Conservation (phyloP, 2,113 vertebrate species). For the Crotalus horridus region DNA sequence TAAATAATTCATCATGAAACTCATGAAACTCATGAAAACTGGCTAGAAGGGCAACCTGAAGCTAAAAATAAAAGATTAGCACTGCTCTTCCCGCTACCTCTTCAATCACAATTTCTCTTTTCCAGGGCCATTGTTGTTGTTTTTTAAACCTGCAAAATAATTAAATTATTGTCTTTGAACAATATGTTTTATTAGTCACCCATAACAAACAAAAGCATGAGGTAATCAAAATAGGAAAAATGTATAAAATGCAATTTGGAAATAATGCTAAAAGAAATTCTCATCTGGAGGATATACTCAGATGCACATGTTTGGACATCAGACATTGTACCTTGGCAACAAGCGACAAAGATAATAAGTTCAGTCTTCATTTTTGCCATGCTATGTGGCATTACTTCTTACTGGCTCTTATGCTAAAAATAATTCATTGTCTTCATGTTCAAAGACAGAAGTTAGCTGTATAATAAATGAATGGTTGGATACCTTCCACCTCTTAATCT, state of each 20-base stretch:
- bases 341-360: slow-evolving; percentile 8
- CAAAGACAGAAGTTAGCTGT: neutral
- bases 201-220: neutral
- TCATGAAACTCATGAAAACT: neutral
- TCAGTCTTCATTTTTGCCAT: slow-evolving; percentile 13
- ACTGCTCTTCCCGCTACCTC: neutral
- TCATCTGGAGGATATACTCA: neutral
- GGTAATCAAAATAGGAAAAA: neutral
- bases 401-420: neutral
- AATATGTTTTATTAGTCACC: neutral
- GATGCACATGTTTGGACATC: neutral
- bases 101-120: neutral
- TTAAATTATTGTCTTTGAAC: neutral
- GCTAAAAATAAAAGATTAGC: neutral
- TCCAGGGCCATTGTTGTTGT: neutral
- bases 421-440: slow-evolving; percentile 4
- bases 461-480: neutral
- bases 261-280: neutral
- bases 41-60: neutral
- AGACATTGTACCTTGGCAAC: slow-evolving; percentile 1
- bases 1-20: neutral
- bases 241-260: neutral
- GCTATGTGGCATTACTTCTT: neutral
- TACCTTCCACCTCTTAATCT: neutral
- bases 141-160: neutral